Evolutionary conservation across 2,888 invertebrate genomes (phyloP).

Genomic region (Idaea dimidiata): DNA sequence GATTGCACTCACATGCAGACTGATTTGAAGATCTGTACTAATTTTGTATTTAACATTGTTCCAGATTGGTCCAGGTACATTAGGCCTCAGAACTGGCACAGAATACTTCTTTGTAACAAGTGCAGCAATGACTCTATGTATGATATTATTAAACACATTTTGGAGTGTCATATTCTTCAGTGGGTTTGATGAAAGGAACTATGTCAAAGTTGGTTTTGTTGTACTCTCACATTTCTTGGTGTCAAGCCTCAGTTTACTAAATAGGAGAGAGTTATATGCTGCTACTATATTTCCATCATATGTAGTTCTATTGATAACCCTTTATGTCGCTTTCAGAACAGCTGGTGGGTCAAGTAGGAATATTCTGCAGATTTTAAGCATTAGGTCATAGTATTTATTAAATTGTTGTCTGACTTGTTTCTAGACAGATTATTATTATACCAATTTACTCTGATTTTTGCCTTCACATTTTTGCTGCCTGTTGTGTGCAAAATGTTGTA

Average conservation of each 20-base stretch:
- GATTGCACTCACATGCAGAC: no score
- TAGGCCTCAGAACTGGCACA: conserved; percentile 91
- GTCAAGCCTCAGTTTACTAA: conserved; percentile 89
- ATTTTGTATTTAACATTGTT: conserved; percentile 15
- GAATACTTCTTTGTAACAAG: conserved; percentile 95
- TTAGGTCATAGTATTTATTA: conserved; percentile 36
- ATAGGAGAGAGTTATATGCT: conserved; percentile 84
- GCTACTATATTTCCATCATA: conserved; percentile 87
- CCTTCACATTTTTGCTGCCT: neutral
- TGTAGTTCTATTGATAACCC: conserved; percentile 83
- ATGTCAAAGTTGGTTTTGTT: conserved; percentile 85
- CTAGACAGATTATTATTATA: neutral
- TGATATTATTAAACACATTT: conserved; percentile 95
- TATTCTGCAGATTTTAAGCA: conserved; percentile 47
- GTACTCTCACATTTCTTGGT: conserved; percentile 88
- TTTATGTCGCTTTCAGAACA: conserved; percentile 84
- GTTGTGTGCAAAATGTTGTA: neutral
- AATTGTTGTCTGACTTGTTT: neutral
- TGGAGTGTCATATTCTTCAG: conserved; percentile 97
- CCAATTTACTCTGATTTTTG: neutral
- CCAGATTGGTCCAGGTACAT: conserved; percentile 94
- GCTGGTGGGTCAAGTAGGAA: conserved; percentile 82
- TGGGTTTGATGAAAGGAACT: conserved; percentile 88
- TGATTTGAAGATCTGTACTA: neutral
- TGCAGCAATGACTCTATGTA: conserved; percentile 91